Base-by-base conservation (phyloP, 1,140 invertebrate genomes). In the Orius insidiosus region DNA sequence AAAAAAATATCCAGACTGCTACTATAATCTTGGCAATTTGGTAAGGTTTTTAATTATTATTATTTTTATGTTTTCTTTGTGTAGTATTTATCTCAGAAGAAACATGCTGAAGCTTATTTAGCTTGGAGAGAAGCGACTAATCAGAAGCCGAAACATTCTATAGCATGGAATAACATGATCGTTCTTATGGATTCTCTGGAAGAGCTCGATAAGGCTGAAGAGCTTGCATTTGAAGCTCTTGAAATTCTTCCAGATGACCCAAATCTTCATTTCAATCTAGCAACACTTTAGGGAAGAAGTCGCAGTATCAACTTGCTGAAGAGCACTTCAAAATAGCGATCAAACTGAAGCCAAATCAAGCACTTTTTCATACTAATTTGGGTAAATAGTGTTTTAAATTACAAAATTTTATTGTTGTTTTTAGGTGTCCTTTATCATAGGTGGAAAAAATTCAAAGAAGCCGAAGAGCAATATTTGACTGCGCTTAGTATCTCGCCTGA, bases 11-110 rank as follows among this genome's bases (percentile, higher is more conserved):
- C 81, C 92, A 0, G 88, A 95, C 58, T 93, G 88, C 61, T 80
- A 81, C 58, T 96, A 93, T 58, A 97, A 97, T 64, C 67, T 96
- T 50, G 92, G 90, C 18, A 90, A 95, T 64, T 65, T 95, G 71
- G 81, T 85, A 64, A 67, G 64, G 30, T 9, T 53, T 49, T 8
- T n/a, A 49, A n/a, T n/a, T n/a, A n/a, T n/a, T n/a, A 54, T 32
- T 16, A 37, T n/a, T 18, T 15, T 36, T 9, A 31, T 47, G 42
- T n/a, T 48, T 50, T 51, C 45, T 46, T 48, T 32, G 61, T 60
- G 46, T 52, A 80, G 74, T 81, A 78, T 56, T 57, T 82, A 40
- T 74, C 78, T 39, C 63, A 67, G 50, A 68, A 71, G 50, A 53
- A 66, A 40, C 68, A 72, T 52, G 56, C 66, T 7, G 65, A 71